These are phyloP conservation scores for Caenorhabditis zanzibari DNA, from an alignment of 2,888 invertebrate genomes.

Conservation along the genomic window DNA sequence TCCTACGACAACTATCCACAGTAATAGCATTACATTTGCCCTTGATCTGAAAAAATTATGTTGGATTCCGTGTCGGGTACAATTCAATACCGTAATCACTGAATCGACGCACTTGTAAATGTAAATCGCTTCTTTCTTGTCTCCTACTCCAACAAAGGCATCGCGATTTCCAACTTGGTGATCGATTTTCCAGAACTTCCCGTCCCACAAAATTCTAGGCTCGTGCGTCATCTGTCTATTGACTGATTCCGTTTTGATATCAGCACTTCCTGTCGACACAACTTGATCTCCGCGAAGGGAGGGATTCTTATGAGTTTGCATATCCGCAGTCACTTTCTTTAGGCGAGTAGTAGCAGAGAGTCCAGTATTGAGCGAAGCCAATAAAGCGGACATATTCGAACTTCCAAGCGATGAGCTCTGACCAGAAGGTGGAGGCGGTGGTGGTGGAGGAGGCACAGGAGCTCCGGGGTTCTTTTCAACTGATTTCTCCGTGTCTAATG, in stretches of 20 bases:
- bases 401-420: too few relatives aligned
- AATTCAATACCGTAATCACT: conserved; percentile 87
- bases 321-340: conserved; percentile 90
- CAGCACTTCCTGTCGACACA: neutral
- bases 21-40: conserved; percentile 95
- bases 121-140: conserved; percentile 99
- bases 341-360: conserved; percentile 89
- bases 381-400: conserved; percentile 88
- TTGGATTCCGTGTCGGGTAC: too few relatives aligned
- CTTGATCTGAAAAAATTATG: conserved; percentile 80
- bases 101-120: conserved; percentile 95
- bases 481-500: neutral
- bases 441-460: conserved; percentile 49
- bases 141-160: conserved; percentile 91
- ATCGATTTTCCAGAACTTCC: conserved; percentile 95
- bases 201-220: conserved; percentile 85
- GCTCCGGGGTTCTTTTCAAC: neutral
- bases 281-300: conserved; percentile 86
- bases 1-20: conserved; percentile 96
- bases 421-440: conserved; percentile 53
- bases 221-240: neutral
- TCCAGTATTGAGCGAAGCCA: conserved; percentile 93
- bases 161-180: conserved; percentile 81
- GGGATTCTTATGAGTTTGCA: conserved; percentile 99
- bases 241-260: neutral